Evolutionary conservation across 1,140 invertebrate genomes (phyloP), one percentile per base, ranked within the genome.

Genomic region (Philotrypesis tridentata): DNA sequence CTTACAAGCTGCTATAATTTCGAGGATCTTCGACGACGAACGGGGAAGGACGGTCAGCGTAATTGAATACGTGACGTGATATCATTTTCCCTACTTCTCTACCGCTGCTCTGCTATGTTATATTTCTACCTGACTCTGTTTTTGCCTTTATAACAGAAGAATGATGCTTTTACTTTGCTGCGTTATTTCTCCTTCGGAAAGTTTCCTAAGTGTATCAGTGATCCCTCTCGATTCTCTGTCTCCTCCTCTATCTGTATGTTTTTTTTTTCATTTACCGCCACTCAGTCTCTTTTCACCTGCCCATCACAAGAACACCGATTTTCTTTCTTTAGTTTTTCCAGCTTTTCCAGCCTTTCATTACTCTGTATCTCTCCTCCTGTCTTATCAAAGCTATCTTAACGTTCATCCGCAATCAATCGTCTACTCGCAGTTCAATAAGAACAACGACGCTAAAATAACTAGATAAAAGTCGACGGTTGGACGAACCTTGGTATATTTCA

Each of bases 51-150:
- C 67, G 85, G 84, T 85, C 84, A 84, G 63, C 85, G 84, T 88
- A 89, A 89, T 89, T 89, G 88, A 88, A 89, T 87, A 88, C 87
- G 87, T 88, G 87, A 87, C 86, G 82, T 79, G 79, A 88, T 83
- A 86, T 88, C 85, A 83, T 88, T 87, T 85, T 83, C 76, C 75
- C 65, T 81, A 79, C 67, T 82, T 71, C 67, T 82, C 63, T 70
- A 48, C 84, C 33, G 60, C 81, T 83, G 79, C 60, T 65, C 78
- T 40, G 40, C 31, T 78, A 72, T n/a, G n/a, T 79, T 67, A 75
- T 77, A 68, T 60, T 81, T 31, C 74, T 63, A 73, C 79, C 63
- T 81, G 25, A 8, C 40, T 11, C 60, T 78, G 40, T 73, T 71
- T 67, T 76, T 82, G 79, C 40, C 70, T 40, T 37, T 29, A 1